A percentile compares a stretch with the other conserved stretches of the same genome.
phyloP scores from a whole-genome alignment of 2,888 invertebrate species.

The Carcina quercana region DNA sequence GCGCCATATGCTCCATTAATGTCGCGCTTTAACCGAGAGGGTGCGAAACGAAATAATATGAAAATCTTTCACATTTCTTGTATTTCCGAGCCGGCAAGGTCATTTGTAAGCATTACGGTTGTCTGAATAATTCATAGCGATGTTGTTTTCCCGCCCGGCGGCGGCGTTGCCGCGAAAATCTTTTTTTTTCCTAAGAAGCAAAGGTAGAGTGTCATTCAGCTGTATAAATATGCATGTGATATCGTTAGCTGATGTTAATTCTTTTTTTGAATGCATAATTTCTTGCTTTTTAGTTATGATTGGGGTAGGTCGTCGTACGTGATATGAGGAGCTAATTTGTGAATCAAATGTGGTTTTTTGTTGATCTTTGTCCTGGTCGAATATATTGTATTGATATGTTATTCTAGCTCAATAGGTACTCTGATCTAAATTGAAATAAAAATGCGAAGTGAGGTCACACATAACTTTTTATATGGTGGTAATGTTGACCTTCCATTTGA shows the following conservation, averaged over 20 bases:
- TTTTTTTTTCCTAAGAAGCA: constrained; percentile 28
- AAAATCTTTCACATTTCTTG: no score
- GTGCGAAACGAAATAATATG: no score
- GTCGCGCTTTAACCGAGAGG: constrained; percentile 22
- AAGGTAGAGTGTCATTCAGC: constrained; percentile 19
- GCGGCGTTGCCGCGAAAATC: constrained; percentile 15
- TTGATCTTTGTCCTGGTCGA: no score
- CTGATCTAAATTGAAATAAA: no score
- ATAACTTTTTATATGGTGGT: no score
- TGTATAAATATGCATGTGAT: constrained; percentile 38
- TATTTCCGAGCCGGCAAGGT: constrained; percentile 33
- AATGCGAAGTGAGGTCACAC: no score
- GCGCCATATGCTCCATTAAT: constrained; percentile 38
- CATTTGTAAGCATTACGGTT: constrained; percentile 50
- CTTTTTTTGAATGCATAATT: constrained; percentile 36
- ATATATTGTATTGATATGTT: no score
- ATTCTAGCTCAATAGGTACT: no score
- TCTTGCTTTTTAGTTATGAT: constrained; percentile 11
- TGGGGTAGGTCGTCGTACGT: constrained; percentile 29
- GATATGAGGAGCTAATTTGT: no score
- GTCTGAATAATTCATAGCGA: constrained; percentile 52
- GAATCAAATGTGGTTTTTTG: no score
- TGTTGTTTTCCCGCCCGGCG: constrained; percentile 51
- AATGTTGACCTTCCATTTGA: no score
- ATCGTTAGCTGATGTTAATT: constrained; percentile 33